Evolutionary conservation across 1,140 invertebrate species (phyloP), one percentile per base, ranked within the genome.

Genomic region (Ceratina japonica): DNA sequence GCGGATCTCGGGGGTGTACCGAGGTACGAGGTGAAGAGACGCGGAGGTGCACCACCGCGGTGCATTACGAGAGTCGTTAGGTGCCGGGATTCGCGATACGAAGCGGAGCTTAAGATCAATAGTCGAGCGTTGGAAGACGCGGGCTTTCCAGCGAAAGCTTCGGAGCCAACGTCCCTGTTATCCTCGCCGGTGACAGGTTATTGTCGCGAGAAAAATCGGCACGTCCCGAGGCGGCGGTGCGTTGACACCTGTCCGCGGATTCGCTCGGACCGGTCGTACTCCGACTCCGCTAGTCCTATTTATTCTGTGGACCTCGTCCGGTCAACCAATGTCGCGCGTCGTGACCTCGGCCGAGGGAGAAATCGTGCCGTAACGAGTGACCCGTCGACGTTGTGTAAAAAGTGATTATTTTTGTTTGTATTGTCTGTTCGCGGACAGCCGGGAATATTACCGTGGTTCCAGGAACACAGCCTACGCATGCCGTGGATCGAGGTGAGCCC

Each of bases 401-500:
- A 78, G 75, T 87, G 85, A 79, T 44, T 10, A 37, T 69, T 51
- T 75, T 44, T 73, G 22, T 70, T 72, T 72, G n/a, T 77, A 44
- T 44, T 77, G 27, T 62, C n/a, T 18, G 75, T 52, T 62, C 13
- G 18, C 59, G 58, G 27, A 16, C 20, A 66, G 15, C 69, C 70
- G 68, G 70, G 76, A 54, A 80, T 87, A 77, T 75, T 81, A 75
- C 37, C 54, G 27, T 62, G 65, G 56, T 61, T 44, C 58, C 73
- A 27, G 49, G 52, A 77, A 54, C 72, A 87, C 85, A 86, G 85
- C 87, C 86, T 87, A 90, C 90, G 90, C 83, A 91, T 91, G 90
- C 87, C 87, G 87, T 83, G 84, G 83, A 82, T 88, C 75, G 82
- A 86, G 89, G 90, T 90, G 87, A 90, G 90, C 37, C 10, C 10